Base-by-base conservation (phyloP, 2,113 vertebrate species). In the Peucedramus taeniatus region DNA sequence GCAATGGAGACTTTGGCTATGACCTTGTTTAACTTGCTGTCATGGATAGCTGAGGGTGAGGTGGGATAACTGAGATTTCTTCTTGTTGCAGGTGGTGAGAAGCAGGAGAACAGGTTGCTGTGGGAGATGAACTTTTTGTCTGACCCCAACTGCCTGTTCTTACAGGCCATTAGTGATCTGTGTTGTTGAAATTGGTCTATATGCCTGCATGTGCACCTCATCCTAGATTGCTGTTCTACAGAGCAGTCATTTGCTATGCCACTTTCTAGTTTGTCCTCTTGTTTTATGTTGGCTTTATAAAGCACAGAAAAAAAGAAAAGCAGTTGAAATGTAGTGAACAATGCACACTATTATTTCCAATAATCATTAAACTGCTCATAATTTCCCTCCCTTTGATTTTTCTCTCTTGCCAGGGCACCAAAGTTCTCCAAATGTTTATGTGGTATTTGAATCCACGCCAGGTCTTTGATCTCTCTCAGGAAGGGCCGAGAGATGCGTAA, bases 361-460 rank as follows among this genome's bases (percentile, higher is more conserved):
- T 70, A 66, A 54, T 70, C 10, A 18, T 63, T 23, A 64, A 44
- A 18, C 11, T 69, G 12, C 39, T 86, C 5, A 12, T 35, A 70
- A 54, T 50, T 94, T 80, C 27, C 9, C 33, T 66, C 91, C 13
- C 40, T 94, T 89, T 33, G 27, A 7, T 75, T 91, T 87, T 78
- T 89, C 49, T 94, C 14, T 77, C 17, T 84, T 90, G 56, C 9
- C 65, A 98, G 98, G 98, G 98, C 93, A 98, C 98, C 47, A 98
- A 98, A 92, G 98, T 98, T 90, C 97, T 98, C 24, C 98, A 98
- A 95, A 98, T 97, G 94, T 98, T 98, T 92, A 98, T 98, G 98
- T 98, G 98, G 98, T 98, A 97, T 94, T 95, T 98, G 96, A 98
- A 98, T 87, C 98, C 98, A 68, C 98, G 98, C 27, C 98, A 98